phyloP scores from a whole-genome alignment of 1,140 invertebrate genomes.

The Muscidifurax raptorellus region DNA sequence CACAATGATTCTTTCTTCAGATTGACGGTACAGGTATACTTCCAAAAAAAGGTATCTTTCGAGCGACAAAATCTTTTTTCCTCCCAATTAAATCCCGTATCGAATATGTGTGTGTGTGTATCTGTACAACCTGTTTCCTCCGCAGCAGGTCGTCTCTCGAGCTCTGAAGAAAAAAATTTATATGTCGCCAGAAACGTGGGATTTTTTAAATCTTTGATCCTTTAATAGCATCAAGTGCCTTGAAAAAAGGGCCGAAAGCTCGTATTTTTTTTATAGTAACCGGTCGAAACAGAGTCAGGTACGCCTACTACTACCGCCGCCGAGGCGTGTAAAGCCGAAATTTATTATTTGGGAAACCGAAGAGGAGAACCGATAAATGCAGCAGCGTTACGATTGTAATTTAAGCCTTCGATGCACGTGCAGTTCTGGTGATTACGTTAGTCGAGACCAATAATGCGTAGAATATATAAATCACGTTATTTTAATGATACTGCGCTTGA shows the following conservation, averaged over 20 bases:
- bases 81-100: slow-evolving; percentile 29
- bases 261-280: slow-evolving; percentile 36
- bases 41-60: neutral
- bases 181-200: slow-evolving; percentile 29
- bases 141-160: neutral
- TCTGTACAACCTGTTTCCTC: slow-evolving; percentile 13
- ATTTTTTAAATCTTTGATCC: slow-evolving; percentile 32
- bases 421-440: neutral
- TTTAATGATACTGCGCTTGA: neutral
- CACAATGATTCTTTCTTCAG: neutral
- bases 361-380: neutral
- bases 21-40: neutral
- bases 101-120: neutral
- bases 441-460: no score
- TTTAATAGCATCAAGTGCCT: slow-evolving; percentile 33
- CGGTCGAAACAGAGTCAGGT: neutral
- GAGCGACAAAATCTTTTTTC: slow-evolving; percentile 17
- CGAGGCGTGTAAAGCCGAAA: slow-evolving; percentile 9
- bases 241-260: neutral
- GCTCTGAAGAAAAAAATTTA: neutral
- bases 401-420: neutral
- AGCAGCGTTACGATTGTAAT: slow-evolving; percentile 29
- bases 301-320: neutral
- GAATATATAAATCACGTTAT: slow-evolving; percentile 1
- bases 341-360: slow-evolving; percentile 45